phyloP scores from a whole-genome alignment of 2,888 invertebrate genomes.

The Hypomecis punctinalis region DNA sequence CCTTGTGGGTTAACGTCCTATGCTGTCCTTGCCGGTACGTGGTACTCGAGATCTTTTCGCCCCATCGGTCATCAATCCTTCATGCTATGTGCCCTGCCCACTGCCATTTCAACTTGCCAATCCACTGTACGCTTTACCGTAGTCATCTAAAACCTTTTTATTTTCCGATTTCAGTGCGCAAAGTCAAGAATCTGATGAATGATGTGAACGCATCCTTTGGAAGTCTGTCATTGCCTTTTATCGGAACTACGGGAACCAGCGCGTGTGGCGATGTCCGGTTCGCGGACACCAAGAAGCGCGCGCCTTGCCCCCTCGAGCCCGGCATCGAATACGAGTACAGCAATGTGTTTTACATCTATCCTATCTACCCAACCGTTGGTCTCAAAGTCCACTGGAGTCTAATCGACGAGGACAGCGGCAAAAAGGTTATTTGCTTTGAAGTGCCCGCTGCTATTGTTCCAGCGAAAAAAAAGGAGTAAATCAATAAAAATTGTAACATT shows the following conservation, averaged over 20 bases:
- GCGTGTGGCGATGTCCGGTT: conserved; percentile 79
- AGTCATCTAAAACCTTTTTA: background rate
- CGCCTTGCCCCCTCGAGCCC: conserved; percentile 87
- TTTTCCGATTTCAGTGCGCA: conserved; percentile 65
- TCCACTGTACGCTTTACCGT: no score
- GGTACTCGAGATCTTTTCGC: no score
- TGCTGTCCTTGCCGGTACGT: no score
- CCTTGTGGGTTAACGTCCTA: no score
- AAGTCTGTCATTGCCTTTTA: conserved; percentile 88
- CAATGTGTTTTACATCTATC: conserved; percentile 80
- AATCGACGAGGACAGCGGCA: conserved; percentile 56
- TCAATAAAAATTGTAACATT: background rate
- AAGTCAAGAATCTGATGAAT: conserved; percentile 80
- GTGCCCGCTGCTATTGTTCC: conserved; percentile 76
- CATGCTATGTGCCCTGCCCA: no score
- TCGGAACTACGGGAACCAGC: conserved; percentile 86
- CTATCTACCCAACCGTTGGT: conserved; percentile 75
- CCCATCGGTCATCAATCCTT: no score
- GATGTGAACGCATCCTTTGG: conserved; percentile 80
- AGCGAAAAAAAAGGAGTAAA: background rate
- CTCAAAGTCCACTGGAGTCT: conserved; percentile 87
- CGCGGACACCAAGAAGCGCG: conserved; percentile 70
- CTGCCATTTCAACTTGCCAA: no score
- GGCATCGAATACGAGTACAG: conserved; percentile 88
- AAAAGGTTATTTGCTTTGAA: conserved; percentile 85